phyloP scores from a whole-genome alignment of 2,797 vertebrate species.

The Tangara arthus region DNA sequence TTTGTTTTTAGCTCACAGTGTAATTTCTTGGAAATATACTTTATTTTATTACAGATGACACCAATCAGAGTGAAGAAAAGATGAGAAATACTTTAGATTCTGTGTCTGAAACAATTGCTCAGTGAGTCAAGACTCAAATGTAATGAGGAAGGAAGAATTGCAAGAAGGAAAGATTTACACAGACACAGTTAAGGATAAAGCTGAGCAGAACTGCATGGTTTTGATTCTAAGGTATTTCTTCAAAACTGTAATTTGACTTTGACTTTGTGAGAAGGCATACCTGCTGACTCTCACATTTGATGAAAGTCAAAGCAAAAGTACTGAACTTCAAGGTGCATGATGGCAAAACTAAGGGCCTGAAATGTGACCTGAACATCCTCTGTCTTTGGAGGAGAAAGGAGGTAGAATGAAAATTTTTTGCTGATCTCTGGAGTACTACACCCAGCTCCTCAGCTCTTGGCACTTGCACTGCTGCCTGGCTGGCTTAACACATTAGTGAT shows the following conservation, averaged over 20 bases:
- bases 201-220: background rate
- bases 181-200: background rate
- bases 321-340: background rate
- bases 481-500: background rate
- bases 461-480: background rate
- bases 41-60: constrained; percentile 14
- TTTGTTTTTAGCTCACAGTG: background rate
- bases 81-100: constrained; percentile 15
- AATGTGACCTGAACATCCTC: background rate
- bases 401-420: background rate
- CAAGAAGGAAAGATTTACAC: constrained; percentile 16
- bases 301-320: background rate
- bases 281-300: background rate
- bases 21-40: background rate
- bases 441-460: background rate
- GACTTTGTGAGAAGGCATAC: background rate
- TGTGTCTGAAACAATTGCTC: constrained; percentile 20
- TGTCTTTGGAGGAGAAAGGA: background rate
- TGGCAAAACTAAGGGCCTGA: background rate
- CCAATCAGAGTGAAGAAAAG: background rate
- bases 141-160: constrained; percentile 43
- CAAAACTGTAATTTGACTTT: constrained; percentile 10
- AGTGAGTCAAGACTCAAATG: constrained; percentile 45
- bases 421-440: background rate
- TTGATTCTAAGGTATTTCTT: background rate